Conservation (phyloP, 2,797 vertebrate species). For the Aphelocoma californica region DNA sequence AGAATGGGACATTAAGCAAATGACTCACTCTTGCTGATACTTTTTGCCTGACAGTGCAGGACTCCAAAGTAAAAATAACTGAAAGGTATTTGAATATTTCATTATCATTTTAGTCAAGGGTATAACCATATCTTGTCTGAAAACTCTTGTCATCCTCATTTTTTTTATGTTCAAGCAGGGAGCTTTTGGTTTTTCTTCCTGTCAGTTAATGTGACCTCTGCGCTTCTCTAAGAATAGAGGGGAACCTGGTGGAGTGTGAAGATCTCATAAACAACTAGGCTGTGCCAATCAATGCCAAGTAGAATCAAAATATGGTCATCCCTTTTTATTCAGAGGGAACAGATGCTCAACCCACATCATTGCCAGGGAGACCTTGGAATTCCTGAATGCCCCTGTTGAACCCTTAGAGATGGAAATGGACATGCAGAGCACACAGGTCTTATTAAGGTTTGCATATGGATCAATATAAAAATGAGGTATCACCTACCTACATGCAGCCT, state of each 20-base stretch:
- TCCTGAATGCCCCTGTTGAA: not conserved
- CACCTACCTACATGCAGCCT: not conserved
- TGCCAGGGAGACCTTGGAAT: slow-evolving; percentile 9
- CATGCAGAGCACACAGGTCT: not conserved
- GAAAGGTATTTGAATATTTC: not conserved
- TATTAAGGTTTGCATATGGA: not conserved
- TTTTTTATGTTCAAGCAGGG: not conserved
- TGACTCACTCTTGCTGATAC: not conserved
- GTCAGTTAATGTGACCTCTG: not conserved
- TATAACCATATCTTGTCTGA: not conserved
- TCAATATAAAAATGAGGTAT: not conserved
- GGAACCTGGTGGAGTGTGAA: not conserved
- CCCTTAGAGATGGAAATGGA: slow-evolving; percentile 2
- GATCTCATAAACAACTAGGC: not conserved
- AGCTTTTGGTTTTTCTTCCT: not conserved
- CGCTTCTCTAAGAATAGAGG: not conserved
- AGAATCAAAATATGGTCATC: not conserved
- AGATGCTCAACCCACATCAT: not conserved
- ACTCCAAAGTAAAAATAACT: not conserved
- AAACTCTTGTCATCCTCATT: not conserved
- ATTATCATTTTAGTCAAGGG: not conserved
- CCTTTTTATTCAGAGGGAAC: not conserved
- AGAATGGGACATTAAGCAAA: not conserved
- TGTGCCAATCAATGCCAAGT: not conserved
- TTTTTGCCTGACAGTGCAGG: not conserved